Base-by-base conservation (phyloP, 2,113 vertebrate species). In the Phoenicopterus ruber region DNA sequence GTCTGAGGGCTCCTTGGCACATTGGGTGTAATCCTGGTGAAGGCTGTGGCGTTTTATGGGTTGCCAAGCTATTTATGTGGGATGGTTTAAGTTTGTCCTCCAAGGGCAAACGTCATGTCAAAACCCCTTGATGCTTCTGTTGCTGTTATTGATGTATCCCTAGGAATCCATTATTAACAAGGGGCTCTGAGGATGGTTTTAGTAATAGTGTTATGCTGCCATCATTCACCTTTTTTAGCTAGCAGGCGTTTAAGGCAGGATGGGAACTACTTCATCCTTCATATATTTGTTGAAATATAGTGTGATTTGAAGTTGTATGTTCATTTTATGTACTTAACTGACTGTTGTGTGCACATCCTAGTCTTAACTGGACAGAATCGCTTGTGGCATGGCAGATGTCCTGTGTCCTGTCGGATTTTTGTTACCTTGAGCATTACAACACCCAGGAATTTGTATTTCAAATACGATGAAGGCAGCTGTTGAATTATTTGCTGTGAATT, bases 171-270 rank as follows among this genome's bases (percentile, higher is more conserved):
- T 83, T n/a, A 71, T 55, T 66, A 95, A n/a, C 76, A 47, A 42
- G 63, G 65, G 61, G 88, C 91, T 95, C 94, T 1, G 9, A 95
- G 94, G 86, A 92, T 94, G 94, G 54, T 52, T 87, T 92, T 61
- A 88, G 69, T 63, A 82, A 54, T 78, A 31, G 80, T 11, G 34
- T 59, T 79, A 7, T 36, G 80, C 88, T 92, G 91, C 94, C 94
- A 94, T 95, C 94, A 89, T 31, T 95, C 96, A 89, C 88, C 28
- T 92, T 79, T 71, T 87, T 38, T 79, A 89, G 91, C 90, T 79
- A 84, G 86, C 88, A 93, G 95, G 85, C 38, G 1, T 93, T 89
- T 76, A 36, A 86, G 86, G 73, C 91, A 66, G 89, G 83, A 80
- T 69, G 91, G 67, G 73, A 97, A 17, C 83, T 65, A 67, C 77